Conservation (phyloP, 2,888 invertebrate species). For the Melinaea marsaeus region DNA sequence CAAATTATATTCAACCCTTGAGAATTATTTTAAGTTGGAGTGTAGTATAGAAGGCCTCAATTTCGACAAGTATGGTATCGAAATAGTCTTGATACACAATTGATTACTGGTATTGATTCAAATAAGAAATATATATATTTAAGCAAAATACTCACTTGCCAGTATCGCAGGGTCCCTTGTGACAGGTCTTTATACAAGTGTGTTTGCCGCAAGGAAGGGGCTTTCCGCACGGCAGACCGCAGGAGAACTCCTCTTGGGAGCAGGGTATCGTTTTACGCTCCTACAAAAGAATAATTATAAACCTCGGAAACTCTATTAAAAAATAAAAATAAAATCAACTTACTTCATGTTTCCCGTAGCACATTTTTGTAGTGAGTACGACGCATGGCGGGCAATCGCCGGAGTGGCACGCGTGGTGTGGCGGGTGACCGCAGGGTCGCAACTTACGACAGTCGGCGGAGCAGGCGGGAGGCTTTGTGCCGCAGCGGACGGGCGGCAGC, state of each 20-base stretch:
- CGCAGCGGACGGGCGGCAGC: constrained; percentile 95
- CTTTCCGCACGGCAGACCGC: constrained; percentile 91
- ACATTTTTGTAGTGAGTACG: constrained; percentile 89
- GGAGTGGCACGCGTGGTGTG: constrained; percentile 91
- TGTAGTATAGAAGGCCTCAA: no score
- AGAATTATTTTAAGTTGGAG: no score
- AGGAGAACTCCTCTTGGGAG: constrained; percentile 90
- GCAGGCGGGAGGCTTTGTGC: constrained; percentile 91
- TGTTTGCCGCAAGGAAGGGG: constrained; percentile 90
- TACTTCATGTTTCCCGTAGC: constrained; percentile 88
- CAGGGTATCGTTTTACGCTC: constrained; percentile 93
- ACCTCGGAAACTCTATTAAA: not conserved
- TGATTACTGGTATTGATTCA: no score
- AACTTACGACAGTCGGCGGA: constrained; percentile 84
- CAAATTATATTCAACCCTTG: no score
- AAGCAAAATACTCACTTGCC: constrained; percentile 68
- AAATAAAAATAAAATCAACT: not conserved
- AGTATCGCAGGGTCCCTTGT: constrained; percentile 83
- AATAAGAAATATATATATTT: no score
- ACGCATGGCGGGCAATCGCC: constrained; percentile 80
- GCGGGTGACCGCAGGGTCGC: constrained; percentile 89
- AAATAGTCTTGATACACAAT: no score
- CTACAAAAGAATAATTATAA: constrained; percentile 51
- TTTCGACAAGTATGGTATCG: no score
- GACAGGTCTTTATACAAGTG: constrained; percentile 88